Evolutionary conservation across 30 jellyfish, hydroid and myxozoan species (phyloP).

Genomic region (Cassiopea xamachana): DNA sequence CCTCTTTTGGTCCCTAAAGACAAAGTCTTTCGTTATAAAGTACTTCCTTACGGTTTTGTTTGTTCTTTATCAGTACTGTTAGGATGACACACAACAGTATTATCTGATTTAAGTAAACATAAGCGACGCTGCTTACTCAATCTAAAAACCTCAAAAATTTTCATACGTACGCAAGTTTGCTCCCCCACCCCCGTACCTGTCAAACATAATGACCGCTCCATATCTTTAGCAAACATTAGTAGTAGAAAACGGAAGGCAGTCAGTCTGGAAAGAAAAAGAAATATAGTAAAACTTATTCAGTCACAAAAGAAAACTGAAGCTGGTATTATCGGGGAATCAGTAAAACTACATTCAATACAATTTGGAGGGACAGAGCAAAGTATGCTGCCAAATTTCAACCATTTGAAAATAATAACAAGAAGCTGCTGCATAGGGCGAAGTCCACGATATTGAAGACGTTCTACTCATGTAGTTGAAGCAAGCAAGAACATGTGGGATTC

Average conservation of each 20-base stretch:
- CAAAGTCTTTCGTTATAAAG: neutral
- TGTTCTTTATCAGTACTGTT: neutral
- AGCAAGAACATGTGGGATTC: neutral
- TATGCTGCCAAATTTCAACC: constrained; percentile 28
- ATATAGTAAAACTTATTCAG: constrained; percentile 8
- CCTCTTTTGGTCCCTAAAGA: neutral
- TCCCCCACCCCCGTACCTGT: neutral
- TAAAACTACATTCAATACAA: constrained; percentile 37
- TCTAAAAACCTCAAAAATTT: neutral
- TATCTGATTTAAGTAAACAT: neutral
- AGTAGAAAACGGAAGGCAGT: constrained; percentile 11
- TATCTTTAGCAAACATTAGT: neutral
- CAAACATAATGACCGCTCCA: no score
- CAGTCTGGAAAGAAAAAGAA: constrained; percentile 20
- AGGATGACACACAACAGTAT: neutral
- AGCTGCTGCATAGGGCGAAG: constrained; percentile 5
- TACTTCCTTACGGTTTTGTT: neutral
- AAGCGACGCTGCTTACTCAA: neutral
- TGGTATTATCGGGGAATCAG: constrained; percentile 26
- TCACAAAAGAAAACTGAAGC: constrained; percentile 20
- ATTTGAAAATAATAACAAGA: constrained; percentile 27
- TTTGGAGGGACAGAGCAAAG: constrained; percentile 38
- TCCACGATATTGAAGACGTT: neutral
- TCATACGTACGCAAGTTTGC: neutral
- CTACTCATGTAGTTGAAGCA: neutral